Evolutionary conservation across 2,113 vertebrate species (phyloP).

Genomic region (Pygoscelis adeliae): DNA sequence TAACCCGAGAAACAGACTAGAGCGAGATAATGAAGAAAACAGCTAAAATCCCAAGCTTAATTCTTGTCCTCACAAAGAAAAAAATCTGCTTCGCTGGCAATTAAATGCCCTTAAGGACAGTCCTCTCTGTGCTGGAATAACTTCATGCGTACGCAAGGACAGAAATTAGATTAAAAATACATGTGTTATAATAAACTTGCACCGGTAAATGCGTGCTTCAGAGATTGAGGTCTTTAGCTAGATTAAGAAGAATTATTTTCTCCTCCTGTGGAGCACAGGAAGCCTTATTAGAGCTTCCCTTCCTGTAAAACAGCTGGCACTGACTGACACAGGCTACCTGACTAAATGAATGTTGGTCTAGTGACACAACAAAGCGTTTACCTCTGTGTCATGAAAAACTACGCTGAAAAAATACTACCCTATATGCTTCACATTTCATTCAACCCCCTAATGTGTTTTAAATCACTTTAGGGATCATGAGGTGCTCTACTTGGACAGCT

Average conservation of each 20-base stretch:
- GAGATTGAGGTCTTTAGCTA: neutral
- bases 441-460: neutral
- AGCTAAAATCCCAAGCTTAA: neutral
- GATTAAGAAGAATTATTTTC: constrained; percentile 1
- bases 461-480: neutral
- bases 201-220: neutral
- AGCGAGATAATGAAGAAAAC: neutral
- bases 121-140: neutral
- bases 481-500: neutral
- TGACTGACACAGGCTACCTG: neutral
- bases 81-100: neutral
- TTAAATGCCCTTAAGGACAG: neutral
- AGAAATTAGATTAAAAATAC: neutral
- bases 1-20: neutral
- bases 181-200: neutral
- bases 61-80: neutral
- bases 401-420: neutral
- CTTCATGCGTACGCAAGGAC: accelerated
- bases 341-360: neutral
- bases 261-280: neutral
- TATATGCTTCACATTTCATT: neutral
- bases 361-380: neutral
- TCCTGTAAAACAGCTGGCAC: neutral
- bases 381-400: neutral
- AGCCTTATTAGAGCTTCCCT: neutral